Evolutionary conservation across 2,888 invertebrate genomes (phyloP).

Genomic region (Bimastos eiseni): DNA sequence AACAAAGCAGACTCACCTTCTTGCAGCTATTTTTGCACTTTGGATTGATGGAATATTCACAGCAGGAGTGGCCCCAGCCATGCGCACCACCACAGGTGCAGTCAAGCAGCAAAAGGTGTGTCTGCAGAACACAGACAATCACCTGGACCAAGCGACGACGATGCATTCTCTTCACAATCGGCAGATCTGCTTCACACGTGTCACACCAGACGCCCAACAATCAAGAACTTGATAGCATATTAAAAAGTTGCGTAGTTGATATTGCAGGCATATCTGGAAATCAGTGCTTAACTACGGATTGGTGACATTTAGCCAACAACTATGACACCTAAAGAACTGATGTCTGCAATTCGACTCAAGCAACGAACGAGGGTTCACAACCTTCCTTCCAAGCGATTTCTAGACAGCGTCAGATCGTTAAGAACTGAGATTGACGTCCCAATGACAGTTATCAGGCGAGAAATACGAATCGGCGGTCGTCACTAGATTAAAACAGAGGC

Average conservation of each 20-base stretch:
- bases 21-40: neutral
- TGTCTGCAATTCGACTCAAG: neutral
- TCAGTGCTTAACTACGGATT: neutral
- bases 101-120: neutral
- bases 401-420: neutral
- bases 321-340: neutral
- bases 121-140: neutral
- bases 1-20: neutral
- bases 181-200: neutral
- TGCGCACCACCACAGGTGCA: neutral
- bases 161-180: neutral
- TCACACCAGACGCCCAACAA: neutral
- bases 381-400: neutral
- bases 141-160: neutral
- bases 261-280: neutral
- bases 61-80: slow-evolving; percentile 7
- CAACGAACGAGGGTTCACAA: neutral
- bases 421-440: neutral
- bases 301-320: neutral
- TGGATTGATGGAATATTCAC: slow-evolving; percentile 16
- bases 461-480: neutral
- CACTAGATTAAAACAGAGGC: neutral
- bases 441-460: neutral
- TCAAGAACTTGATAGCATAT: neutral
- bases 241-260: neutral